A percentile compares a stretch with the other conserved stretches of the same genome.
Evolutionary conservation across 2,888 invertebrate genomes (phyloP).

Genomic region (Catocala fraxini): DNA sequence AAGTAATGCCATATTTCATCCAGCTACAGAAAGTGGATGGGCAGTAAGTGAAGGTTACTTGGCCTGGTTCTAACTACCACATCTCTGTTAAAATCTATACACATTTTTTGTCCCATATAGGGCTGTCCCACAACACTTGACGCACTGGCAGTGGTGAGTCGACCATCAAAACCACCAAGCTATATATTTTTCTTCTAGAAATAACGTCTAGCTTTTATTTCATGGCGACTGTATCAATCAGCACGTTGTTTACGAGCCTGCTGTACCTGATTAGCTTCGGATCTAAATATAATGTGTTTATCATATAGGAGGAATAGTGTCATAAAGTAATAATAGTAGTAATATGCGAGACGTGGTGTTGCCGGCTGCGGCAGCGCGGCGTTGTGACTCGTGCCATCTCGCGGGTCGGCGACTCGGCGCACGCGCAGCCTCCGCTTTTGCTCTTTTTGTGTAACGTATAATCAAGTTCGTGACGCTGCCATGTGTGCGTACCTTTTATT

Average conservation of each 20-base stretch:
- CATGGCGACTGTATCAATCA: slow-evolving; percentile 17
- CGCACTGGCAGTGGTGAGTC: too few species aligned
- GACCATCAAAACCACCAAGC: too few species aligned
- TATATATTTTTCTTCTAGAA: too few species aligned
- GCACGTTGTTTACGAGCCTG: slow-evolving; percentile 34
- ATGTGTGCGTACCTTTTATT: slow-evolving; percentile 65
- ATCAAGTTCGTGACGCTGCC: slow-evolving; percentile 64
- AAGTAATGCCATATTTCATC: too few species aligned
- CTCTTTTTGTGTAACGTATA: slow-evolving; percentile 82
- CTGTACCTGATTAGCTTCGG: slow-evolving; percentile 38
- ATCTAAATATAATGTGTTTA: slow-evolving; percentile 38
- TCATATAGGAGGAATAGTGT: slow-evolving; percentile 43
- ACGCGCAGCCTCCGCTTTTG: slow-evolving; percentile 85
- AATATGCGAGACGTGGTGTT: slow-evolving; percentile 46
- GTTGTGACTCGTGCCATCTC: slow-evolving; percentile 82
- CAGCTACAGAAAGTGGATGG: too few species aligned
- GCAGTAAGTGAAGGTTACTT: too few species aligned
- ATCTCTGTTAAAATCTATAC: too few species aligned
- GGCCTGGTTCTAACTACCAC: too few species aligned
- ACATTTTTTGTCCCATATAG: too few species aligned
- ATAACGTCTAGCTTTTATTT: too few species aligned
- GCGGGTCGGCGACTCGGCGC: slow-evolving; percentile 79
- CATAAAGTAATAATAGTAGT: slow-evolving; percentile 54
- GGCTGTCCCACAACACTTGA: too few species aligned
- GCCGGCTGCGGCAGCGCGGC: slow-evolving; percentile 10